Base-by-base conservation (phyloP, 2,888 invertebrate genomes). In the Frankliniella intonsa region DNA sequence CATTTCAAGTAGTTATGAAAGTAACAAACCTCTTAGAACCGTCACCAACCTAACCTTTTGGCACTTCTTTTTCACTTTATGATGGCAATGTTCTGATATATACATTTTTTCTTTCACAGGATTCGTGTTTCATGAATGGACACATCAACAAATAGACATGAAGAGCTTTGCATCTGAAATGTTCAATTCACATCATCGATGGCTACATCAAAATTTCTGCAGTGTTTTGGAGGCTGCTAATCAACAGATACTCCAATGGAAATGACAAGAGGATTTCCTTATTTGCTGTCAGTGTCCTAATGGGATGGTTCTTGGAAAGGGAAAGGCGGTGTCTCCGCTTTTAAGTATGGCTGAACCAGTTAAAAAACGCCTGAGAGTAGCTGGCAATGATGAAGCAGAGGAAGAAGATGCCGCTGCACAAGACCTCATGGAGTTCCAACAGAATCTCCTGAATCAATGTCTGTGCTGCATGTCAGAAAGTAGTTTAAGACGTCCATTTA, bases 321-420 rank as follows among this genome's bases (percentile, higher is more conserved):
- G 83, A 85, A 87, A 88, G 86, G 90, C 87, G 88, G 88, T 89
- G 87, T 89, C 89, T 88, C 88, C 89, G 87, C 89, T 90, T 89
- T 90, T 89, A 89, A 90, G 89, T 86, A 94, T 94, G 93, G 92
- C 94, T 89, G 95, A 95, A 89, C 95, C 95, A 85, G 93, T 93
- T 86, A 95, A 94, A 87, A 95, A 95, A 90, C 93, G 95, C 87
- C 92, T 93, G 87, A 92, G 94, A 86, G 92, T 94, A 85, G 88
- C 87, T 81, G 89, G 89, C 83, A 88, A 86, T 55, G 92, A 93
- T 85, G 90, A 90, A 12, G 91, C 91, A 14, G 90, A 91, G 69
- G 85, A 83, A 81, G 85, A 85, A 83, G 84, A 84, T 83, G 84
- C 83, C 80, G 84, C 86, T 85, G 90, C 79, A 85, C 90, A 85